Evolutionary conservation across 2,888 invertebrate species (phyloP), one percentile per base, ranked within the genome.

Genomic region (Arrhopalites spinosus): DNA sequence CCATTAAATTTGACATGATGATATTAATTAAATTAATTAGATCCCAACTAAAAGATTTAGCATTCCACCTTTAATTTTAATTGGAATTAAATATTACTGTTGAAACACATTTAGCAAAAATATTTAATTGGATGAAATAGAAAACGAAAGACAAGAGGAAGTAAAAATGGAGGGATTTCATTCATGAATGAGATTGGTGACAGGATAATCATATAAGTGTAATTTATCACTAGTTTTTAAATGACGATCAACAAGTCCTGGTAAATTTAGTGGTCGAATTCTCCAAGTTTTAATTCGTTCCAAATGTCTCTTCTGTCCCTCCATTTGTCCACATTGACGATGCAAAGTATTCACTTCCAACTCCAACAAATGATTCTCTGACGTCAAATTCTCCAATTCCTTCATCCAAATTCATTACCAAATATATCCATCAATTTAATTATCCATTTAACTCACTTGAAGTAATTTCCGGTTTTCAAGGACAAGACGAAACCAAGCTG

Each of bases 401-500:
- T 81, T 56, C 11, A 29, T n/a, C n/a, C 20, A 56, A 3, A 61
- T 17, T 53, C 30, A 50, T 3, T 7, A 74, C 45, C 45, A 45
- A 11, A 15, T 45, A n/a, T n/a, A n/a, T n/a, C n/a, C n/a, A n/a
- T n/a, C n/a, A n/a, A n/a, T n/a, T n/a, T n/a, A n/a, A n/a, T n/a
- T n/a, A n/a, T n/a, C n/a, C n/a, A n/a, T n/a, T 3, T 61, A 11
- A n/a, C 8, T 29, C 25, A 81, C 81, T 77, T 78, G 76, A 36
- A 64, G 71, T 74, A 81, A 74, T 66, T 78, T 77, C 15, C 78
- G 68, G 76, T 81, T 81, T 66, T 82, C 81, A 50, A 81, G 66
- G 50, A 78, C 76, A 43, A 82, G 64, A 8, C 80, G 75, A 73
- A 81, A 81, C 82, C 82, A 82, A 11, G 81, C 80, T 13, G 80